Evolutionary conservation across 2,797 vertebrate genomes (phyloP).

Genomic region (Uromys caudimaculatus): DNA sequence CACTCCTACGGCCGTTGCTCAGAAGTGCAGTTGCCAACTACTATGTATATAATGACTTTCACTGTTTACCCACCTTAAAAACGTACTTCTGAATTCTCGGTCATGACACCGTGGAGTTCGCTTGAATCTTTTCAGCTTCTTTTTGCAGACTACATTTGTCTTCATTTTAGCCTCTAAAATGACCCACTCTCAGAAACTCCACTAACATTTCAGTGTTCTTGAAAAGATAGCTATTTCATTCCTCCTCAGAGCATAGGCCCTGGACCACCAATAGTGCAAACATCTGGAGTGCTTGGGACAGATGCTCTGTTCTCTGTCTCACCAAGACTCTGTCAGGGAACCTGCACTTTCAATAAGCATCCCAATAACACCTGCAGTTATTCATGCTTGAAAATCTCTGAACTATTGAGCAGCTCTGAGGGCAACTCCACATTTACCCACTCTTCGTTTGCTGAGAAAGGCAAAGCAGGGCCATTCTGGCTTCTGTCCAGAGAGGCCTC

Average conservation of each 20-base stretch:
- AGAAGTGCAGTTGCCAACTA: neutral
- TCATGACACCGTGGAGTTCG: neutral
- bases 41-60: neutral
- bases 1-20: neutral
- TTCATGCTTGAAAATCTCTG: neutral
- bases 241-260: neutral
- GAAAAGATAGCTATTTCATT: neutral
- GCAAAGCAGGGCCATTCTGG: neutral
- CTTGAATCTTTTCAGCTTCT: neutral
- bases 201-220: neutral
- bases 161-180: neutral
- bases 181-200: neutral
- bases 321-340: neutral
- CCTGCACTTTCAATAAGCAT: neutral
- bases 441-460: neutral
- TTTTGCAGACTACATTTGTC: neutral
- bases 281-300: conserved; percentile 4
- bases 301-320: neutral
- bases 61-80: neutral
- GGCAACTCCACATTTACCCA: neutral
- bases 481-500: neutral
- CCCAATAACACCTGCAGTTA: neutral
- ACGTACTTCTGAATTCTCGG: neutral
- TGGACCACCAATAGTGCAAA: neutral
- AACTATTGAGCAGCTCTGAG: neutral